Evolutionary conservation across 2,888 invertebrate genomes (phyloP).

Genomic region (Electrophaes corylata): DNA sequence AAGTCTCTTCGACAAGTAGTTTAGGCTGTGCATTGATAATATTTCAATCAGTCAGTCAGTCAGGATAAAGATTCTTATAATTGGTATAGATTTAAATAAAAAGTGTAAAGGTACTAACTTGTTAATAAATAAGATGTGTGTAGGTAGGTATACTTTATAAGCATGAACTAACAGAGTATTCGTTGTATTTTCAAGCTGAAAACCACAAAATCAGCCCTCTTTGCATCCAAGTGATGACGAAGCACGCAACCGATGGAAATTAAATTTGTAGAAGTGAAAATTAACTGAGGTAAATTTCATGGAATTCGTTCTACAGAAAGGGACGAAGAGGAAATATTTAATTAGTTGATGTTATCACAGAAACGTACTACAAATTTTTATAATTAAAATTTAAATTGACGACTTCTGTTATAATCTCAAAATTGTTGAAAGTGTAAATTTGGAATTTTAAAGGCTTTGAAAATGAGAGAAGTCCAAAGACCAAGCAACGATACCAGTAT

Average conservation of each 20-base stretch:
- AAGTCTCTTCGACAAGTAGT: no score
- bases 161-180: background rate
- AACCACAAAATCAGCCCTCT: background rate
- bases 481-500: no score
- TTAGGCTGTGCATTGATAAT: no score
- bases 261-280: slow-evolving; percentile 35
- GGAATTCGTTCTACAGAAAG: slow-evolving; percentile 27
- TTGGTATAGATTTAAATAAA: no score
- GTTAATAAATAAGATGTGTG: no score
- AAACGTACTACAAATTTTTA: slow-evolving; percentile 22
- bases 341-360: slow-evolving; percentile 29
- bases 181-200: no score
- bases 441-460: background rate
- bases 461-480: no score
- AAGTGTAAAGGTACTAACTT: no score
- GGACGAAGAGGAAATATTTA: slow-evolving; percentile 29
- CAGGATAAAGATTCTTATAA: no score
- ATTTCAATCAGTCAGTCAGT: no score
- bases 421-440: background rate
- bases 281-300: slow-evolving; percentile 34
- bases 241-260: slow-evolving; percentile 31
- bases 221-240: slow-evolving; percentile 28
- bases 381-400: slow-evolving; percentile 14
- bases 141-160: no score
- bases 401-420: slow-evolving; percentile 8